Conservation (phyloP, 2,797 vertebrate genomes). For the Rallus crepitans region DNA sequence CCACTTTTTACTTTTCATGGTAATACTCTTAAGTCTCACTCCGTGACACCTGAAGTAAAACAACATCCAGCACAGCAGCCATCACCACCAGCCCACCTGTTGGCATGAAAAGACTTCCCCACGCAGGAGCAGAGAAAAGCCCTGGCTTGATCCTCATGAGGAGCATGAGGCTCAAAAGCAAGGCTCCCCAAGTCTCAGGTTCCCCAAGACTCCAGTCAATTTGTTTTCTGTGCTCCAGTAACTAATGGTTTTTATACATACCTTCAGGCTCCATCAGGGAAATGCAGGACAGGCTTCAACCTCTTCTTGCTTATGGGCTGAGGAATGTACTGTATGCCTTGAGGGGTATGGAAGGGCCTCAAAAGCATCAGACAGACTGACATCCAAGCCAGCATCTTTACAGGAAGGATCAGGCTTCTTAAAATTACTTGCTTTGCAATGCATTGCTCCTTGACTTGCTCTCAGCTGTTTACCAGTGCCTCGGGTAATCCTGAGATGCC, state of each 20-base stretch:
- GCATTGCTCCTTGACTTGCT: background rate
- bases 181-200: background rate
- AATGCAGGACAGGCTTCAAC: background rate
- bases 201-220: background rate
- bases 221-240: background rate
- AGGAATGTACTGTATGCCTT: background rate
- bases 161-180: background rate
- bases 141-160: background rate
- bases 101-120: background rate
- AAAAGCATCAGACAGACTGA: background rate
- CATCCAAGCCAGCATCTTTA: background rate
- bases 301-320: background rate
- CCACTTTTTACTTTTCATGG: background rate
- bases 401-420: slow-evolving; percentile 18
- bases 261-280: background rate
- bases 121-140: background rate
- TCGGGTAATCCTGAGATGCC: background rate
- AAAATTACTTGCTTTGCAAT: background rate
- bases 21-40: background rate
- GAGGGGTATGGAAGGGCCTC: background rate
- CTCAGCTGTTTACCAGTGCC: background rate
- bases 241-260: background rate
- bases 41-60: background rate
- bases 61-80: background rate
- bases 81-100: background rate